phyloP scores from a whole-genome alignment of 2,797 vertebrate species.

The Prionace glauca region DNA sequence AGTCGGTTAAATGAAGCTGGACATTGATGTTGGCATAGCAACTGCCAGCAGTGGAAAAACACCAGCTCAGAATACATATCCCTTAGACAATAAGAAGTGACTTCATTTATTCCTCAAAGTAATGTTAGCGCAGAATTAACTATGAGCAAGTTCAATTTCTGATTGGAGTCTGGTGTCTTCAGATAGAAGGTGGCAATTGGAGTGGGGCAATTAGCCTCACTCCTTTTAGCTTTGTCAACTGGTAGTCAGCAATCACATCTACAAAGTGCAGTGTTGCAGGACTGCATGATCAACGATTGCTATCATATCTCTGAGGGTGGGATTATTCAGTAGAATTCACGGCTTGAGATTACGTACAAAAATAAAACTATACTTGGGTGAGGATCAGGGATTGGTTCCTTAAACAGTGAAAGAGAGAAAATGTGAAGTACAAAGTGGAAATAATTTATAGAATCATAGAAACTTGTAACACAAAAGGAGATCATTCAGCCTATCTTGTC shows the following conservation, averaged over 20 bases:
- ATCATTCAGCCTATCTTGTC: not conserved
- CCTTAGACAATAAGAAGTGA: not conserved
- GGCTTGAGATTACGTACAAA: not conserved
- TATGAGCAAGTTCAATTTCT: not conserved
- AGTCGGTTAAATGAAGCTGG: not conserved
- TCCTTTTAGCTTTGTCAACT: not conserved
- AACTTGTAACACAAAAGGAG: not conserved
- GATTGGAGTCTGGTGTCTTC: not conserved
- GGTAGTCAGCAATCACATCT: not conserved
- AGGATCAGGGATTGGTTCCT: not conserved
- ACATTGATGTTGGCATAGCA: constrained; percentile 17
- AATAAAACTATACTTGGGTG: not conserved
- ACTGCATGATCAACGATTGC: not conserved
- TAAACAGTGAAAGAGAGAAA: not conserved
- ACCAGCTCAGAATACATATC: not conserved
- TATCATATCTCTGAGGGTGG: not conserved
- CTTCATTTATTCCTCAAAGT: not conserved
- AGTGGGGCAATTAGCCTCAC: not conserved
- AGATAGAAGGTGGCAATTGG: not conserved
- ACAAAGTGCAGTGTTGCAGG: not conserved
- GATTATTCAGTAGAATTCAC: not conserved
- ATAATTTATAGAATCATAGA: not conserved
- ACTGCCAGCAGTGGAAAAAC: not conserved
- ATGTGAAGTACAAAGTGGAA: not conserved
- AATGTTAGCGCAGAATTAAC: not conserved